Base-by-base conservation (phyloP, 1,140 invertebrate genomes). In the Pteromalus puparum region DNA sequence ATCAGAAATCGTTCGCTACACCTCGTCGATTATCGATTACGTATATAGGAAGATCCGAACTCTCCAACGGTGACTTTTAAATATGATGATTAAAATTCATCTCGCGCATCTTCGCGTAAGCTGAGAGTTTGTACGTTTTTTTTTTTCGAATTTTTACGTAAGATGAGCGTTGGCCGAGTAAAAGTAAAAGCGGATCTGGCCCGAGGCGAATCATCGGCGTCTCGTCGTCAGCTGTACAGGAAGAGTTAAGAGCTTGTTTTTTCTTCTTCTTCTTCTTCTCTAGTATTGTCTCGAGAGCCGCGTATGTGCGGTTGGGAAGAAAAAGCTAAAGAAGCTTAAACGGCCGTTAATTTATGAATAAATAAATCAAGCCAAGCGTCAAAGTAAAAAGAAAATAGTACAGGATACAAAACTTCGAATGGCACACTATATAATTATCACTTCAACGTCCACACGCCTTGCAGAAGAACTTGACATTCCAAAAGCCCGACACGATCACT, bases 181-280 rank as follows among this genome's bases (percentile, higher is more conserved):
- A 74, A 74, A 74, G 72, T 74, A 74, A 74, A 74, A 74, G 72
- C 72, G 72, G 21, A 74, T 74, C 30, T 28, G 2, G 28, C 72
- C 72, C 12, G 30, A 30, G 72, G 72, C 72, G 72, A 0, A 70
- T 70, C 67, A 70, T 70, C 72, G 72, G 18, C 72, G 34, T 26
- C 18, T 24, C 65, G 24, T 67, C 26, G 70, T 74, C 72, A 38
- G 18, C 30, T 38, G 34, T 18, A 34, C 30, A 38, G 72, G 30
- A 74, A 73, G 72, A 73, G 28, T 73, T 73, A 21, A 73, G 18
- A 26, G 67, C 67, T 70, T 24, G 67, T 70, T 30, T 30, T 73
- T 2, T 70, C 28, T 24, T 70, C 12, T 70, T 21, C 34, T n/a
- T 18, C 18, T 38, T 74, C 34, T 73, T 74, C 34, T 21, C 5